A percentile compares a stretch with the other conserved stretches of the same genome.
Conservation (phyloP, 2,113 vertebrate species). For the Poicephalus gulielmi region DNA sequence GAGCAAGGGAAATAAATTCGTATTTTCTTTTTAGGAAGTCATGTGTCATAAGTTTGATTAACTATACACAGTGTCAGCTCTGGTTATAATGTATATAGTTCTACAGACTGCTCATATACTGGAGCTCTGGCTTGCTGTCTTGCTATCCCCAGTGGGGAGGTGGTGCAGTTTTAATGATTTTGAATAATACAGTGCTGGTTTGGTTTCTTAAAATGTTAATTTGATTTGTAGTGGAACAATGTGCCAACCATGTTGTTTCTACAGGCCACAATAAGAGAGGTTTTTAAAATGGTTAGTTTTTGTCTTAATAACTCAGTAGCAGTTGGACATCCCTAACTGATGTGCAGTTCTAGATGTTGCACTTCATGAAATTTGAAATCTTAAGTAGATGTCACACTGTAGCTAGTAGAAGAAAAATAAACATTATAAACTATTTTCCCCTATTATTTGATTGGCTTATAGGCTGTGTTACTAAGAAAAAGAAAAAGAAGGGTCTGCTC, state of each 20-base stretch:
- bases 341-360: background rate
- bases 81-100: background rate
- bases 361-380: background rate
- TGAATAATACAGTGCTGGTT: background rate
- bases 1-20: background rate
- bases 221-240: background rate
- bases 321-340: background rate
- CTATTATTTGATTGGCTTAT: background rate
- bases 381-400: background rate
- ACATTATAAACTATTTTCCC: background rate
- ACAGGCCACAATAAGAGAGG: background rate
- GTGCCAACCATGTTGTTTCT: background rate
- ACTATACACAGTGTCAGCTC: background rate
- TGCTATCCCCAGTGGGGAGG: no score
- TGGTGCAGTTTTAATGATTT: background rate
- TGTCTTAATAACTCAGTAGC: background rate
- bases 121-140: background rate
- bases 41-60: background rate
- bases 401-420: background rate
- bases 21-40: background rate
- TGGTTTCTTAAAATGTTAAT: background rate
- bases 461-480: background rate
- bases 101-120: fast-evolving
- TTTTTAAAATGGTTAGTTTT: background rate
- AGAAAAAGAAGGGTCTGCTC: background rate